Percentiles rank a stretch among this genome's conserved stretches.
Evolutionary conservation across 2,113 vertebrate genomes (phyloP).

Genomic region (Chaenogobius annularis): DNA sequence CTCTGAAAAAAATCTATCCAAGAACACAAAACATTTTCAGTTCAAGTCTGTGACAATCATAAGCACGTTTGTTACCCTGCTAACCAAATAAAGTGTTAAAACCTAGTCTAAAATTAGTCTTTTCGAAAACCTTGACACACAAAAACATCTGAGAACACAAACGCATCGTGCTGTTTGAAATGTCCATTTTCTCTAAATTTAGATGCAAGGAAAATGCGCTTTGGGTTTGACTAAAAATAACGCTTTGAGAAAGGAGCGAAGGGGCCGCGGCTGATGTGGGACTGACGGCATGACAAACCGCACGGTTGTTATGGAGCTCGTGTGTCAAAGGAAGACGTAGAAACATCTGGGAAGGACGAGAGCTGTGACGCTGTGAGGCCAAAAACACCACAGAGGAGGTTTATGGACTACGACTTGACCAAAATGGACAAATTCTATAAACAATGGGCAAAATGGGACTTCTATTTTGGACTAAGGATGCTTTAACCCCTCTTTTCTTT

Average conservation of each 20-base stretch:
- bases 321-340: not conserved
- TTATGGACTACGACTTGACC: too few species aligned
- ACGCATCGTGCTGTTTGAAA: not conserved
- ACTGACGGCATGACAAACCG: not conserved
- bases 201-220: not conserved
- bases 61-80: not conserved
- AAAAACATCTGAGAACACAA: not conserved
- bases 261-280: not conserved
- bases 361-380: too few species aligned
- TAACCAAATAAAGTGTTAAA: not conserved
- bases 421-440: too few species aligned
- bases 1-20: too few species aligned
- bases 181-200: not conserved
- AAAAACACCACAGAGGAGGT: too few species aligned
- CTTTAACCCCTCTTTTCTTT: too few species aligned
- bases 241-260: not conserved
- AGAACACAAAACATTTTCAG: too few species aligned
- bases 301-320: not conserved
- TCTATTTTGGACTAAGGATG: too few species aligned
- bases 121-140: not conserved
- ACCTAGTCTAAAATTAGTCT: not conserved
- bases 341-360: too few species aligned
- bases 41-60: too few species aligned
- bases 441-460: too few species aligned
- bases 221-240: conserved; percentile 2